Conservation (phyloP, 2,888 invertebrate species). For the Synanthedon formicaeformis region DNA sequence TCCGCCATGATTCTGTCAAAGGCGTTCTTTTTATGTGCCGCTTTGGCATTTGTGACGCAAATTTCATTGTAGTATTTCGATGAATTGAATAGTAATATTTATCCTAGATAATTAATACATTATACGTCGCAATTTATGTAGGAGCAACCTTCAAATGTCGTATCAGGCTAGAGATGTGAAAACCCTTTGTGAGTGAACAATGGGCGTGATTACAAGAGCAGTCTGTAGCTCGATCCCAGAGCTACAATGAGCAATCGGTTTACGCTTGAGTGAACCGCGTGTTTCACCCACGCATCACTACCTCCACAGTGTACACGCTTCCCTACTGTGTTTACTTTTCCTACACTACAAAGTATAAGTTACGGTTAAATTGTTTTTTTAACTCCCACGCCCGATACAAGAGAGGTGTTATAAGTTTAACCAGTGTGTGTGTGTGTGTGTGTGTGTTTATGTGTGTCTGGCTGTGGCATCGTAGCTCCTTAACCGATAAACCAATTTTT, state of each 20-base stretch:
- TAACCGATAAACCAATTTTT: too few relatives aligned
- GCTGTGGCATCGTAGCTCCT: too few relatives aligned
- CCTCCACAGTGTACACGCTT: constrained; percentile 1
- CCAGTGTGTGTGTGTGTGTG: too few relatives aligned
- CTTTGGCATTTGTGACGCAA: too few relatives aligned
- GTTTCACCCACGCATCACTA: constrained; percentile 2
- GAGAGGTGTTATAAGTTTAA: too few relatives aligned
- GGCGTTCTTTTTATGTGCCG: too few relatives aligned
- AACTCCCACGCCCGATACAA: too few relatives aligned
- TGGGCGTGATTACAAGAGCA: constrained; percentile 3
- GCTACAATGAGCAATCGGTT: constrained; percentile 22
- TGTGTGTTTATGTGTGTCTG: too few relatives aligned
- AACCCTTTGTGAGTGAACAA: constrained; percentile 1
- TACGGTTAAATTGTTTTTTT: neutral
- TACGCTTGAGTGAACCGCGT: constrained; percentile 11
- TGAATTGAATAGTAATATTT: too few relatives aligned
- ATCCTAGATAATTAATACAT: neutral
- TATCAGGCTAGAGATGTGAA: constrained; percentile 1
- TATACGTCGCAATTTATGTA: neutral
- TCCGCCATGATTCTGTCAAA: too few relatives aligned
- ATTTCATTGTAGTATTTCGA: too few relatives aligned
- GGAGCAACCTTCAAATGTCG: neutral
- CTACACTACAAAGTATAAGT: neutral
- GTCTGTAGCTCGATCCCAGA: constrained; percentile 5
- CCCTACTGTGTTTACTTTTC: constrained; percentile 1